These are phyloP conservation scores for Petrocephalus sullivani DNA, from an alignment of 2,797 vertebrate species.

Conservation along the genomic window DNA sequence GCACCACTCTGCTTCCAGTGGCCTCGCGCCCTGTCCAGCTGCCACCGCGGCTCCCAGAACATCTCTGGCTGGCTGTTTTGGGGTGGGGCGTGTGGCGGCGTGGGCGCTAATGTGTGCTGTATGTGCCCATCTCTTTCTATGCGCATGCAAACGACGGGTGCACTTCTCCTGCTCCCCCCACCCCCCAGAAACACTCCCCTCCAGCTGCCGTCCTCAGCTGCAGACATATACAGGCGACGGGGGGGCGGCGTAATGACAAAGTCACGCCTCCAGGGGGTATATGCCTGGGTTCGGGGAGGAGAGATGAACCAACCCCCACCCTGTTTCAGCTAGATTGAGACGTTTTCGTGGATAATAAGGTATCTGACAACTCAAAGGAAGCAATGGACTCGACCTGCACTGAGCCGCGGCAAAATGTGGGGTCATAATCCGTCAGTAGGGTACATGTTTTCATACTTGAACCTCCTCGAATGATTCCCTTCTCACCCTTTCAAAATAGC, in stretches of 20 bases:
- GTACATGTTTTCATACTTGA: neutral
- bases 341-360: neutral
- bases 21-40: slow-evolving; percentile 69
- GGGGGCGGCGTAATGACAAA: slow-evolving; percentile 66
- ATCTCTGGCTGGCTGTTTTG: slow-evolving; percentile 58
- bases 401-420: neutral
- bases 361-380: slow-evolving; percentile 51
- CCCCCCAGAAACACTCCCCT: neutral
- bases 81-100: slow-evolving; percentile 59
- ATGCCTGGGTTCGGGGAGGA: slow-evolving; percentile 49
- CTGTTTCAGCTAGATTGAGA: slow-evolving; percentile 5
- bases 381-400: neutral
- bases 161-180: slow-evolving; percentile 52
- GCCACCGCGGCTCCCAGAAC: slow-evolving; percentile 67
- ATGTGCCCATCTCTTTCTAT: neutral
- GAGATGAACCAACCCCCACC: slow-evolving; percentile 35
- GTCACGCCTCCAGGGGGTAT: slow-evolving; percentile 69
- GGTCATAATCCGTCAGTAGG: neutral
- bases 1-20: slow-evolving; percentile 65
- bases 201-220: neutral
- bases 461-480: neutral
- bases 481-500: neutral
- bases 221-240: neutral
- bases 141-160: slow-evolving; percentile 27
- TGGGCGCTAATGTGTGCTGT: neutral